Evolutionary conservation across 2,888 invertebrate genomes (phyloP).

Genomic region (Cetonia aurata): DNA sequence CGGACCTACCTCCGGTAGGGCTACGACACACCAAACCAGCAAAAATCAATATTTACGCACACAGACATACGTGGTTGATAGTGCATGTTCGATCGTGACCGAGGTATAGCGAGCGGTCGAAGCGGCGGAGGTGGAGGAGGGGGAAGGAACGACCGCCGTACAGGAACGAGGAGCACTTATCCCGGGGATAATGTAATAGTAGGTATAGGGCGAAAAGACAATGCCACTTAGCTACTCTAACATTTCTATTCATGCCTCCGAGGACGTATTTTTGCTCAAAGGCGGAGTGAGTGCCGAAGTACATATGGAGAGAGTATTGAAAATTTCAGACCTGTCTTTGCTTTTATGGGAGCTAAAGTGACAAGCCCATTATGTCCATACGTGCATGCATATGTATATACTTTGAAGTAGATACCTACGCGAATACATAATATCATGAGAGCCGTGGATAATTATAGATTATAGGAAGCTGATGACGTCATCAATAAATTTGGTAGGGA

Average conservation of each 20-base stretch:
- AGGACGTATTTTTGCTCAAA: slow-evolving; percentile 39
- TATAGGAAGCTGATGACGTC: no score
- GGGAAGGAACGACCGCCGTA: background rate
- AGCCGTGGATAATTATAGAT: no score
- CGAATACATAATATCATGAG: no score
- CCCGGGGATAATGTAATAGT: slow-evolving; percentile 31
- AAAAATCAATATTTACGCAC: slow-evolving; percentile 31
- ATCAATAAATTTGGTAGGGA: no score
- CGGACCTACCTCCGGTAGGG: slow-evolving; percentile 85
- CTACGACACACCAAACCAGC: slow-evolving; percentile 65
- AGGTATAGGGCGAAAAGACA: slow-evolving; percentile 41
- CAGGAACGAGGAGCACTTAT: slow-evolving; percentile 25
- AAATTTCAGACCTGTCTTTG: slow-evolving; percentile 36
- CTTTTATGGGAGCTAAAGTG: slow-evolving; percentile 33
- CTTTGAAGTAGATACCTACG: no score
- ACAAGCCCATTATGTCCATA: background rate
- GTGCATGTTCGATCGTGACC: background rate
- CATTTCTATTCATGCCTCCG: slow-evolving; percentile 41
- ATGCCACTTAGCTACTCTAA: slow-evolving; percentile 41
- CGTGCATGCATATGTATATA: no score
- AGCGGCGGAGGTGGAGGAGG: background rate
- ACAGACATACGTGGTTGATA: background rate
- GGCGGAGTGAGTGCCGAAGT: slow-evolving; percentile 19
- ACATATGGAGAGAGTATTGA: slow-evolving; percentile 36
- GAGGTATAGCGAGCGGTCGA: background rate